Percentiles rank a stretch among this genome's conserved stretches.
phyloP scores from a whole-genome alignment of 1,140 invertebrate genomes.

The Colletes latitarsis region DNA sequence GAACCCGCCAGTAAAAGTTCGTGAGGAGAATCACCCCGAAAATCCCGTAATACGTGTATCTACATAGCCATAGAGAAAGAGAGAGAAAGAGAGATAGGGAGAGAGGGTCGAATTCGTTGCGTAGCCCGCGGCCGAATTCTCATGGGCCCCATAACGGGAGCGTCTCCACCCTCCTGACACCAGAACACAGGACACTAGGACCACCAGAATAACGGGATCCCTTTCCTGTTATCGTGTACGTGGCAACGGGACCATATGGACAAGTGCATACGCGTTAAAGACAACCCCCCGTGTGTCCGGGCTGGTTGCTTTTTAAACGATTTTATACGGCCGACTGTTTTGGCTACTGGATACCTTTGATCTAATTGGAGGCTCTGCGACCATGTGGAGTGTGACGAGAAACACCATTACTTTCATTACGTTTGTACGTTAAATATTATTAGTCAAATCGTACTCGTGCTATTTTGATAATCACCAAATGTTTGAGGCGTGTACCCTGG shows the following conservation, averaged over 20 bases:
- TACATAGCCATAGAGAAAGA: conserved; percentile 51
- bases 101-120: conserved; percentile 56
- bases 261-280: conserved; percentile 62
- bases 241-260: conserved; percentile 70
- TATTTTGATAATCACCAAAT: too few species aligned
- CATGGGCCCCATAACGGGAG: conserved; percentile 76
- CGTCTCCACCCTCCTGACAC: conserved; percentile 57
- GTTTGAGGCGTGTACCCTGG: too few species aligned
- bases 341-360: neutral
- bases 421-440: too few species aligned
- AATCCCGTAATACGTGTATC: conserved; percentile 63
- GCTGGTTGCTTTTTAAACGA: conserved; percentile 40
- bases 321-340: conserved; percentile 28
- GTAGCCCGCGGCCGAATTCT: conserved; percentile 76
- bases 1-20: conserved; percentile 14
- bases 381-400: too few species aligned
- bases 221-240: conserved; percentile 70
- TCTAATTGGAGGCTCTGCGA: neutral
- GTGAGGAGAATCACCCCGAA: conserved; percentile 49
- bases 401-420: too few species aligned
- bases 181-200: conserved; percentile 25
- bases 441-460: too few species aligned
- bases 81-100: conserved; percentile 30
- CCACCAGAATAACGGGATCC: conserved; percentile 54
- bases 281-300: conserved; percentile 20